Base-by-base conservation (phyloP, 1,140 invertebrate species). In the Meloidogyne exigua region DNA sequence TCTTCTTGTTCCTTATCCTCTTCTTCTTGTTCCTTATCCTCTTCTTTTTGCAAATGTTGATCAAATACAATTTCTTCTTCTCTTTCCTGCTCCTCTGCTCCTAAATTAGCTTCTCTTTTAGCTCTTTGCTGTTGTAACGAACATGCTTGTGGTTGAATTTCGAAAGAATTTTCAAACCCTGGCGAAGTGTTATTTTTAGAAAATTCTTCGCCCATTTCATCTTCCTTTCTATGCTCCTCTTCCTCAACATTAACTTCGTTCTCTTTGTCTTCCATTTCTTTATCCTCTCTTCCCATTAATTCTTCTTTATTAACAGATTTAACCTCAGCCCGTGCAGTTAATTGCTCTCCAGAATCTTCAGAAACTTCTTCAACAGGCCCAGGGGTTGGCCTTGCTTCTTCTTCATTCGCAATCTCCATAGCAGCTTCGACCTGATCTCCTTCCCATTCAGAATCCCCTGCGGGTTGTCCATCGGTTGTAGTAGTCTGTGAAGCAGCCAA, bases 401-500 rank as follows among this genome's bases (percentile, higher is more conserved):
- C 68, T 36, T 67, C 69, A 32, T 32, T 23, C 23, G 21, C 44
- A 21, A 15, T 66, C 49, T 39, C 73, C 39, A 23, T 32, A 26
- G 25, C 26, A 26, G 68, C 36, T 15, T 72, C 28, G 15, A 49
- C 28, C 32, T 21, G 63, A 44, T 73, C 39, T 39, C 57, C 71
- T 36, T 73, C 71, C 71, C 15, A 73, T 63, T 76, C 75, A 15
- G 66, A 75, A 44, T 75, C 73, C 5, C 67, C 66, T 26, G 39
- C 73, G 2, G 73, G 36, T 44, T 75, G 73, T 7, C 71, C 71
- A 21, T 73, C 71, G 12, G 71, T 73, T 64, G 71, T 73, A 21
- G 71, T 73, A 23, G 71, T 73, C 25, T 73, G 71, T n/a, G 71
- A 73, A 23, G 71, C 71, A 65, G 71, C 71, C 11, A 73, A 65